Base-by-base conservation (phyloP, 1,140 invertebrate genomes). In the Fragariocoptes setiger region DNA sequence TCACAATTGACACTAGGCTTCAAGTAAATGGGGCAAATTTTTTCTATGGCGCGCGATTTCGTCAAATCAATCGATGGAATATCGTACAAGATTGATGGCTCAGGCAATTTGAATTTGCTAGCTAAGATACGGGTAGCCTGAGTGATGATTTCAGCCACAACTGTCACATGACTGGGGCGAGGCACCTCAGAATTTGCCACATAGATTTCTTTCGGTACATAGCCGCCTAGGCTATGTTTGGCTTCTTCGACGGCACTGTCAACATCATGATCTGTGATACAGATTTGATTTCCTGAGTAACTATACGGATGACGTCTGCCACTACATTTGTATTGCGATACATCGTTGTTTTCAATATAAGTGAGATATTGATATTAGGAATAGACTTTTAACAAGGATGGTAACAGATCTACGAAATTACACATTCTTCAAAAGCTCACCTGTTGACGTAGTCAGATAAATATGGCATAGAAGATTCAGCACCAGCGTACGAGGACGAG, bases 191-290 rank as follows among this genome's bases (percentile, higher is more conserved):
- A 52, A 19, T 49, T 49, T 17, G 52, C 37, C 35, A 51, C 48
- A 17, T 46, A 48, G 21, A 51, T 47, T 44, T 52, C 51, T 39
- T 40, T 43, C 41, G 51, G 51, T 20, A 52, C 42, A 43, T 44
- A 47, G 17, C 46, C 49, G 2, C 52, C 50, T 16, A 53, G 42
- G 31, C 74, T 69, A 55, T 76, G 75, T 48, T 75, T 67, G 14
- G 78, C 77, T 53, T 82, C 72, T 40, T 73, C 55, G 58, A 82
- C 80, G 22, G 80, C 78, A 44, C 73, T 69, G 61, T 86, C 82
- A 39, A 86, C 68, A 21, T 77, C 77, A 49, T 82, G 75, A 54
- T 80, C 83, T 13, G 77, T 82, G 51, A 86, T 82, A 56, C 79
- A 86, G 18, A 72, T 72, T 45, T 72, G 68, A 38, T 70, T 65